Conservation (phyloP, 2,888 invertebrate species). For the Dinocampus coccinellae region DNA sequence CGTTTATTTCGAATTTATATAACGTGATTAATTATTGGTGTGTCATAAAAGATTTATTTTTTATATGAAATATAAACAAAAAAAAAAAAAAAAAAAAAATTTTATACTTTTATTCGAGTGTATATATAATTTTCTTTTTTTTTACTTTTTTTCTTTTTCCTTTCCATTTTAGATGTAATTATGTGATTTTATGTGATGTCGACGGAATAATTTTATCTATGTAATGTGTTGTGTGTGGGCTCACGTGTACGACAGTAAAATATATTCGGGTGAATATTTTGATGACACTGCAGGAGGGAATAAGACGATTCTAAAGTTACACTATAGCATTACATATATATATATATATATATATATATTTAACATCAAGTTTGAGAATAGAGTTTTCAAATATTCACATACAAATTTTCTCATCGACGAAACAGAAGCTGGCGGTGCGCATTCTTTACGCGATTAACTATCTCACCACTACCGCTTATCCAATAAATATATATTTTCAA, state of each 20-base stretch:
- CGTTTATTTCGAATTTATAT: too few species aligned
- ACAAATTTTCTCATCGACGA: background rate
- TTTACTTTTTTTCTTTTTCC: too few species aligned
- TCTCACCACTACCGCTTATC: background rate
- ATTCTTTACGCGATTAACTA: constrained; percentile 15
- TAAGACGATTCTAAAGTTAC: background rate
- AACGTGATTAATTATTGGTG: too few species aligned
- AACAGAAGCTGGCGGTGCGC: background rate
- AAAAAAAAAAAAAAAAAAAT: too few species aligned
- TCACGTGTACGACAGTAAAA: background rate
- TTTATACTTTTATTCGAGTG: too few species aligned
- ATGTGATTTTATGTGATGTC: background rate
- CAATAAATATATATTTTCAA: background rate
- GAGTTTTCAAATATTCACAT: background rate
- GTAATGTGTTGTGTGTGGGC: background rate
- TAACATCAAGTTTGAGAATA: background rate
- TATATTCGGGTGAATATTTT: background rate
- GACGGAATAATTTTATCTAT: background rate
- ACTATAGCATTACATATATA: background rate
- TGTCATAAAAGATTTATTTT: too few species aligned
- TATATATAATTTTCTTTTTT: too few species aligned
- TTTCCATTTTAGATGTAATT: too few species aligned
- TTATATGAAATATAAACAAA: too few species aligned
- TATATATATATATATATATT: background rate
- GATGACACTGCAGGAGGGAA: background rate